Conservation (phyloP, 1,140 invertebrate species). For the Zeugodacus cucurbitae region DNA sequence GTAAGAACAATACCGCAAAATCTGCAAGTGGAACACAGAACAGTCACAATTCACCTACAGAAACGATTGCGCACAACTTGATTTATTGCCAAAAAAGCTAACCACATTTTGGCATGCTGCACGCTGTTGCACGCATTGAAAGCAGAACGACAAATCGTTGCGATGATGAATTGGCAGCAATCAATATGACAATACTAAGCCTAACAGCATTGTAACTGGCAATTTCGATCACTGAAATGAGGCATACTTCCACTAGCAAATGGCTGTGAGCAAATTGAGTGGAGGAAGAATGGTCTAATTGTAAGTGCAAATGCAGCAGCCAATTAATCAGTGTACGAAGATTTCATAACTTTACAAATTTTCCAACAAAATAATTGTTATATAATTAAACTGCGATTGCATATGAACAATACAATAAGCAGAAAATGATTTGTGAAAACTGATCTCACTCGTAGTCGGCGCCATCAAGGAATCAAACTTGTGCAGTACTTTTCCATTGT, state of each 20-base stretch:
- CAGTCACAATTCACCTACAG: background rate
- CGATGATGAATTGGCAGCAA: slow-evolving; percentile 21
- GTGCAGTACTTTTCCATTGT: background rate
- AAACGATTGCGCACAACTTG: background rate
- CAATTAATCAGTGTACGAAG: background rate
- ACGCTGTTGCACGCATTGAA: background rate
- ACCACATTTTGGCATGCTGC: background rate
- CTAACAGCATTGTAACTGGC: background rate
- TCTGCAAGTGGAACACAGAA: background rate
- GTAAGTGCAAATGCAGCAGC: background rate
- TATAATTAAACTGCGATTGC: too few relatives aligned
- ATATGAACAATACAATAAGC: background rate
- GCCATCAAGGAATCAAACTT: background rate
- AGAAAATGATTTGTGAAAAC: background rate
- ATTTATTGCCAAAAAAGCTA: background rate
- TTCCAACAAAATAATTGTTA: background rate
- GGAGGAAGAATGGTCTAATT: background rate
- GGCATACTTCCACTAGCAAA: too few relatives aligned
- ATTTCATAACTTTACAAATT: background rate
- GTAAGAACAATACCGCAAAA: background rate
- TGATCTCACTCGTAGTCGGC: background rate
- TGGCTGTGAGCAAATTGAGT: background rate
- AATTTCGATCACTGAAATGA: background rate
- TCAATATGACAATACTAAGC: background rate
- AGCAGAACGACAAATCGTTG: background rate